phyloP scores from a whole-genome alignment of 2,888 invertebrate genomes.

The Melipona bicolor region DNA sequence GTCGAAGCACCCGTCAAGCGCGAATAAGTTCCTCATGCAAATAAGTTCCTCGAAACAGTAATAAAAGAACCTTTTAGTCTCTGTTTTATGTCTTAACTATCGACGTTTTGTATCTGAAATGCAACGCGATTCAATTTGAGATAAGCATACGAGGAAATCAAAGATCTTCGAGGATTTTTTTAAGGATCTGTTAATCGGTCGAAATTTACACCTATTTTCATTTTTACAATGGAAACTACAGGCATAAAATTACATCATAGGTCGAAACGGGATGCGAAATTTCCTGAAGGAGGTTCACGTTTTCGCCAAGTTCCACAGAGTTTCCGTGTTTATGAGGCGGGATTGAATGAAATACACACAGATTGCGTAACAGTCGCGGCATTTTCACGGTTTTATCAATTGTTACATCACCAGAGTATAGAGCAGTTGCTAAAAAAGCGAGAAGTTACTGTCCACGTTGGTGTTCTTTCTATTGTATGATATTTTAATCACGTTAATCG shows the following conservation, averaged over 20 bases:
- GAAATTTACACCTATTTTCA: too few species aligned
- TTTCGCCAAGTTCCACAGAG: not conserved
- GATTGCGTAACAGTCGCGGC: slow-evolving; percentile 27
- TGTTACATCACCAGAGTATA: not conserved
- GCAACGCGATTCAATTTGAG: not conserved
- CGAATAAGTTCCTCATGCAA: too few species aligned
- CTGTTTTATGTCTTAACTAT: not conserved
- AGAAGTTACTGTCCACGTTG: not conserved
- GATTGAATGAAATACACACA: slow-evolving; percentile 17
- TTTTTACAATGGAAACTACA: too few species aligned
- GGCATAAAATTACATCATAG: too few species aligned
- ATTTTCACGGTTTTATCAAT: slow-evolving; percentile 3
- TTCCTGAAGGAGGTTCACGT: not conserved
- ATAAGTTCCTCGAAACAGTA: not conserved
- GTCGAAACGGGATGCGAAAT: not conserved
- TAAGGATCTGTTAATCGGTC: too few species aligned
- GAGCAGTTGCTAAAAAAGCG: not conserved
- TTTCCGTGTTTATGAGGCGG: slow-evolving; percentile 19
- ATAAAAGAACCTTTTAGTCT: not conserved
- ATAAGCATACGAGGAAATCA: not conserved
- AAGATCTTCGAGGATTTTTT: not conserved
- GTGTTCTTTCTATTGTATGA: not conserved
- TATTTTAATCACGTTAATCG: too few species aligned
- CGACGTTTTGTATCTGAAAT: not conserved
- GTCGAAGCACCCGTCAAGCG: not conserved